Evolutionary conservation across 1,140 invertebrate species (phyloP).

Genomic region (Bombyx mori): ASM3026992v2 NC_085115.1:5771001-5771500

Average conservation of each 20-base stretch:
- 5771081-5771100: too few species aligned
- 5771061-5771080: too few species aligned
- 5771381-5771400: slow-evolving; percentile 23
- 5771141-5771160: slow-evolving; percentile 16
- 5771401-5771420: too few species aligned
- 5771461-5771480: too few species aligned
- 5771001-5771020: too few species aligned
- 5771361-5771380: slow-evolving; percentile 32
- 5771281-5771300: slow-evolving; percentile 26
- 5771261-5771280: slow-evolving; percentile 55
- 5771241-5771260: slow-evolving; percentile 16
- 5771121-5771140: too few species aligned
- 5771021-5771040: too few species aligned
- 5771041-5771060: too few species aligned
- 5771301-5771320: slow-evolving; percentile 46
- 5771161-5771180: slow-evolving; percentile 31
- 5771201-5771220: slow-evolving; percentile 27
- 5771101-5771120: too few species aligned
- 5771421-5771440: too few species aligned
- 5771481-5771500: too few species aligned
- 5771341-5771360: slow-evolving; percentile 49
- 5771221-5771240: slow-evolving; percentile 30
- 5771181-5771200: slow-evolving; percentile 26
- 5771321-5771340: slow-evolving; percentile 45
- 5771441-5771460: too few species aligned